These are phyloP conservation scores for Norana najaformis DNA, from an alignment of 2,888 invertebrate species.

Conservation along the genomic window DNA sequence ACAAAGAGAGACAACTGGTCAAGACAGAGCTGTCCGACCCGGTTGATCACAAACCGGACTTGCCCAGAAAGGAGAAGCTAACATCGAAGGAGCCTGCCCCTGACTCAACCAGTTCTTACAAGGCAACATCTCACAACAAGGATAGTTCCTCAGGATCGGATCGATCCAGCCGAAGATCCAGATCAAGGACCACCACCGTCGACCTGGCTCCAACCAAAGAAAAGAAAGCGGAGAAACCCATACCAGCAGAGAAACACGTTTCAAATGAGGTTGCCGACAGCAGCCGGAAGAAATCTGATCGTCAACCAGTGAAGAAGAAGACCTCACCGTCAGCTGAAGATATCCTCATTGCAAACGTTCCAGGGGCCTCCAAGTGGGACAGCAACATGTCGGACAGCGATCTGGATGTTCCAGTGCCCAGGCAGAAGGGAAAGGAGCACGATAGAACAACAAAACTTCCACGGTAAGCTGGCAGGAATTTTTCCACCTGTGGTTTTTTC, in stretches of 20 bases:
- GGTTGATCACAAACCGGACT: not conserved
- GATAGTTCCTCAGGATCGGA: not conserved
- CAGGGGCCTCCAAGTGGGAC: not conserved
- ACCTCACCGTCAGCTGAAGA: conserved; percentile 8
- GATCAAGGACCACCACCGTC: not conserved
- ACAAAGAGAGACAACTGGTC: not conserved
- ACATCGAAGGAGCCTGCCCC: not conserved
- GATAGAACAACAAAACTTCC: not conserved
- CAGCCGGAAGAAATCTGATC: not conserved
- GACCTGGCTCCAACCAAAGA: not conserved
- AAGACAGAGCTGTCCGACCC: not conserved
- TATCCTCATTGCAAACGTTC: not conserved
- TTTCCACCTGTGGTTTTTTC: no score
- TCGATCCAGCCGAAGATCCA: not conserved
- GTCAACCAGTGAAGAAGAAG: not conserved
- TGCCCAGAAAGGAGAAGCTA: not conserved
- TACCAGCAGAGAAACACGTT: not conserved
- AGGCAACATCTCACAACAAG: not conserved
- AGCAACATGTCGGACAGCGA: not conserved
- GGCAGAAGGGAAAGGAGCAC: not conserved
- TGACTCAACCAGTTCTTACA: not conserved
- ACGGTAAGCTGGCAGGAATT: not conserved
- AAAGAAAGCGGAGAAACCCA: not conserved
- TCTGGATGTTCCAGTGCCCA: not conserved
- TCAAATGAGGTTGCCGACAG: not conserved